Conservation (phyloP, 2,113 vertebrate genomes). For the Ciconia boyciana region DNA sequence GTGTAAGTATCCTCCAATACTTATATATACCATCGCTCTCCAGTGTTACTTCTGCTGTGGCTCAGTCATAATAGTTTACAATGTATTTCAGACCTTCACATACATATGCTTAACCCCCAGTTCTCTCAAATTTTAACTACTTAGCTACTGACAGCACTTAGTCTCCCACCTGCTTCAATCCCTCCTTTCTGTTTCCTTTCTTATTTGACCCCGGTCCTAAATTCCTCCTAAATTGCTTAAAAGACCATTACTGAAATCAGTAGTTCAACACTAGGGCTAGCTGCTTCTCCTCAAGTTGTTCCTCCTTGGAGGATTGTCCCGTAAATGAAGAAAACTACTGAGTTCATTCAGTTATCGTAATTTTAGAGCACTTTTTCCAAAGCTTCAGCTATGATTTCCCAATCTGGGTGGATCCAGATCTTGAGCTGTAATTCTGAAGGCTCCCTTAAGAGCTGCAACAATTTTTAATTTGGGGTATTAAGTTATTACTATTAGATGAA, state of each 20-base stretch:
- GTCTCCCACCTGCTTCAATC: not conserved
- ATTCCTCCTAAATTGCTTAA: slow-evolving; percentile 6
- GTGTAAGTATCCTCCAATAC: not conserved
- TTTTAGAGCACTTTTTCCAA: slow-evolving; percentile 36
- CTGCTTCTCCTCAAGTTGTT: slow-evolving; percentile 12
- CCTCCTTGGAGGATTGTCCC: not conserved
- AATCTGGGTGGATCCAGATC: slow-evolving; percentile 34
- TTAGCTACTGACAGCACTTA: not conserved
- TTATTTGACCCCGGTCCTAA: not conserved
- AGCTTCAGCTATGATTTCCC: slow-evolving; percentile 37
- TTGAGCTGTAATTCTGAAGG: slow-evolving; percentile 13
- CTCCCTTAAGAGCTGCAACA: slow-evolving; percentile 35
- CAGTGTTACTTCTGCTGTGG: not conserved
- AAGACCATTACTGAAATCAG: not conserved
- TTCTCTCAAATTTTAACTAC: slow-evolving; percentile 3
- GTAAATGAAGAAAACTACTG: slow-evolving; percentile 16
- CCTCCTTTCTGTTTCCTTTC: not conserved
- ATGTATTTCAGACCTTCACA: not conserved
- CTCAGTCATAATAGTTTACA: not conserved
- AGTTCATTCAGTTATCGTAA: slow-evolving; percentile 40
- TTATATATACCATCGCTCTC: not conserved
- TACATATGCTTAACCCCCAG: not conserved
- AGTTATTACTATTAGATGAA: slow-evolving; percentile 1
- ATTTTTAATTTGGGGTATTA: slow-evolving; percentile 21
- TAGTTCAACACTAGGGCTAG: not conserved